These are phyloP conservation scores for Piscicola geometra DNA, from an alignment of 2,888 invertebrate species.

Conservation along the genomic window DNA sequence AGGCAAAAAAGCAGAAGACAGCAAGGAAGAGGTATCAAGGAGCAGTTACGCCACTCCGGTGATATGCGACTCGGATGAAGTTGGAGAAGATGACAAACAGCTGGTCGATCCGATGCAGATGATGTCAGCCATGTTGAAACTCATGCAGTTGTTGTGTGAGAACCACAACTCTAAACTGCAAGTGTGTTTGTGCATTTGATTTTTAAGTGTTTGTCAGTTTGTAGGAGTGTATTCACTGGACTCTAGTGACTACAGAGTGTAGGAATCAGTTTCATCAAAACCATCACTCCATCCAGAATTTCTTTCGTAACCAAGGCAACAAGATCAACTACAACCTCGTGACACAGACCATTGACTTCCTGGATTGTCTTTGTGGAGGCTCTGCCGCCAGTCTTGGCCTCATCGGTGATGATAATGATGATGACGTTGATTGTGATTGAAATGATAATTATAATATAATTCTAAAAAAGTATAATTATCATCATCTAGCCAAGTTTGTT, in stretches of 20 bases:
- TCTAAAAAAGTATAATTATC: too few relatives aligned
- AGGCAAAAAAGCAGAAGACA: background rate
- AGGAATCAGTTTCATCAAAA: too few relatives aligned
- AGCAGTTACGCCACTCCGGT: background rate
- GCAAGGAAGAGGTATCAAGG: too few relatives aligned
- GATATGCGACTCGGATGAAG: background rate
- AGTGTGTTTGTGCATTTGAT: too few relatives aligned
- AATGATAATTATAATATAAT: too few relatives aligned
- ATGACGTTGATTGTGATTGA: too few relatives aligned
- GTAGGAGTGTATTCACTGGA: too few relatives aligned
- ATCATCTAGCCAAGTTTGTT: too few relatives aligned
- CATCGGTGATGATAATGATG: slow-evolving; percentile 1
- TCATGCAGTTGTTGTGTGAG: slow-evolving; percentile 27
- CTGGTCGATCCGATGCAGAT: slow-evolving; percentile 24
- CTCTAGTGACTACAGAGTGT: too few relatives aligned
- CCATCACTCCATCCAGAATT: slow-evolving; percentile 15
- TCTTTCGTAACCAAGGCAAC: slow-evolving; percentile 29
- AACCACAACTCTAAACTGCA: slow-evolving; percentile 34
- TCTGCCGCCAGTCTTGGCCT: slow-evolving; percentile 30
- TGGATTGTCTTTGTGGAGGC: slow-evolving; percentile 30
- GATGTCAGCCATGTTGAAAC: slow-evolving; percentile 19
- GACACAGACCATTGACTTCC: slow-evolving; percentile 25
- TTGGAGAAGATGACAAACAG: background rate
- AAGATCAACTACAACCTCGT: slow-evolving; percentile 30
- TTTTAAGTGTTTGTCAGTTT: too few relatives aligned